These are phyloP conservation scores for Lucinisca nassula DNA, from an alignment of 2,888 invertebrate species.

Conservation along the genomic window DNA sequence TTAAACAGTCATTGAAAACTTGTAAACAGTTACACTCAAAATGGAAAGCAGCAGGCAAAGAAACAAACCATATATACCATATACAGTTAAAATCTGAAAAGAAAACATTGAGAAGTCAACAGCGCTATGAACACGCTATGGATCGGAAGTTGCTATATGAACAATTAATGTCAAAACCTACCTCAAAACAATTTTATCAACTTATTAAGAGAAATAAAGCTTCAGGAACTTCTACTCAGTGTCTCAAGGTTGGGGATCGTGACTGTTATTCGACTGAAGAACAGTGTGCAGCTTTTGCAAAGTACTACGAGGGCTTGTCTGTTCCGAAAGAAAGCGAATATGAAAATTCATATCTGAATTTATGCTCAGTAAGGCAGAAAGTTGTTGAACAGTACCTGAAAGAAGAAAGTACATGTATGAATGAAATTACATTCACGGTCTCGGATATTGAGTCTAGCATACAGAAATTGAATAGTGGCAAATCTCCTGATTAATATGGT, in stretches of 20 bases:
- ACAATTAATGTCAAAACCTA: neutral
- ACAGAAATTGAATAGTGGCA: neutral
- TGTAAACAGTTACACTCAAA: neutral
- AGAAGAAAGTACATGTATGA: neutral
- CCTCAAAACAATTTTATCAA: neutral
- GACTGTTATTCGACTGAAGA: neutral
- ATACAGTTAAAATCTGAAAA: neutral
- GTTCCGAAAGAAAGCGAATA: neutral
- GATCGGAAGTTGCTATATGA: neutral
- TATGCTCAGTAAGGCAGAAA: neutral
- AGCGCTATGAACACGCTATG: neutral
- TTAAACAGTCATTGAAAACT: neutral
- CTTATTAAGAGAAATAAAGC: neutral
- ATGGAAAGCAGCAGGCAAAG: neutral
- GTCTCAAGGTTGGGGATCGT: neutral
- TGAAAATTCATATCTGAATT: neutral
- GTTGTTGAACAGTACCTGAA: neutral
- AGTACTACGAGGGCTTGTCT: neutral
- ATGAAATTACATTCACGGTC: neutral
- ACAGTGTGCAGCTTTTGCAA: neutral
- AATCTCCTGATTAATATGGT: neutral
- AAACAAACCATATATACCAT: neutral
- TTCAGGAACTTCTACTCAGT: neutral
- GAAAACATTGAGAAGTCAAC: neutral
- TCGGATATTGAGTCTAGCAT: neutral